Evolutionary conservation across 2,797 vertebrate genomes (phyloP), one percentile per base, ranked within the genome.

Genomic region (Halcyon smyrnensis): DNA sequence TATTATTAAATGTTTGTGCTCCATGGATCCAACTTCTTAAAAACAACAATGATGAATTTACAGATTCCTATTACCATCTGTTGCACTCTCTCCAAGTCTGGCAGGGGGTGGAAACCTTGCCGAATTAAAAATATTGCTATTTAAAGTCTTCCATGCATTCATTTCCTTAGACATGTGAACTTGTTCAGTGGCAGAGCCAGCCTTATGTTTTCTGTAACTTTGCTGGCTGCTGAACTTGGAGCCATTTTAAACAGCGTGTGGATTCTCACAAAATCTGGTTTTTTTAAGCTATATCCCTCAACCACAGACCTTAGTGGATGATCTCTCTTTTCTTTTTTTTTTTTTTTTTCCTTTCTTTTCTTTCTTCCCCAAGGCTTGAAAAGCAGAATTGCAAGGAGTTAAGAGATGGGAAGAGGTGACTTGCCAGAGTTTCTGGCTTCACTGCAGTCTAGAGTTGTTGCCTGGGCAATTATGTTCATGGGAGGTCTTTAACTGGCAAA

Each of bases 401-500:
- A 32, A 86, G 89, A 86, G 92, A 23, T 1, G 65, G 93, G 82
- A 78, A 92, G 92, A 85, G 79, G 94, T 91, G 41, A 60, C 64
- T 95, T 97, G 95, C 97, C 93, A 97, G 93, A n/a, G 79, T 95
- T 96, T 91, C 91, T 92, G 83, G 91, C 96, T 98, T 60, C 77
- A 23, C 84, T 62, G 90, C 95, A 97, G 92, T 89, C 68, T 28
- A 93, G 68, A 67, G 87, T 94, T 94, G 86, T 64, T 97, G 93
- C 97, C 94, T 0, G 6, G 91, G 89, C 79, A 32, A 96, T 97
- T 97, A 94, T 97, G 83, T 95, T 98, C 97, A 97, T 68, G 97
- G 98, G 98, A 98, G 98, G 98, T 98, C 98, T 97, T 81, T 90
- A 85, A 88, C 96, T 97, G 97, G 95, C 63, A 89, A 84, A 95